These are phyloP conservation scores for Cryptoprocta ferox DNA, from an alignment of 2,797 vertebrate genomes.

Conservation along the genomic window DNA sequence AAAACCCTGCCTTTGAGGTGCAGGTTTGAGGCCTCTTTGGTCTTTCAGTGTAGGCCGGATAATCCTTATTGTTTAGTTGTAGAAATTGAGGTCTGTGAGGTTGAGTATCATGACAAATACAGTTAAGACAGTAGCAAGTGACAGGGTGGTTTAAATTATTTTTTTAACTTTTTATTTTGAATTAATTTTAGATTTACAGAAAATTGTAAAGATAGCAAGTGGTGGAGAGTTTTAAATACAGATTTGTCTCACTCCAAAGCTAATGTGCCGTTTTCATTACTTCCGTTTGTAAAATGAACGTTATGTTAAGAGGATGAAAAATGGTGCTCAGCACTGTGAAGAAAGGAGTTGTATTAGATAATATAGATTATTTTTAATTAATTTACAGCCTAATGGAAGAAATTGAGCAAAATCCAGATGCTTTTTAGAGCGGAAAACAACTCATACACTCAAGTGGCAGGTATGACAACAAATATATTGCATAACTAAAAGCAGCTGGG, in stretches of 20 bases:
- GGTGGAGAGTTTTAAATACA: constrained; percentile 39
- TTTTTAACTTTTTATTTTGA: constrained; percentile 8
- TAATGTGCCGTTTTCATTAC: neutral
- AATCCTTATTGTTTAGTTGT: neutral
- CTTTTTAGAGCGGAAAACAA: neutral
- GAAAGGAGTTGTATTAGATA: neutral
- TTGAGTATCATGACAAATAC: neutral
- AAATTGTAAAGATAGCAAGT: neutral
- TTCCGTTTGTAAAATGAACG: constrained; percentile 33
- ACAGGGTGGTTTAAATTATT: neutral
- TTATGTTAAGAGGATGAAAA: constrained; percentile 17
- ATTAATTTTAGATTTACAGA: constrained; percentile 44
- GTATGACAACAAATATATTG: constrained; percentile 43
- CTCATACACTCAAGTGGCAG: neutral
- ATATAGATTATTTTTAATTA: constrained; percentile 22
- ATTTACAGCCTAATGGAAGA: neutral
- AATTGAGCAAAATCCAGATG: constrained; percentile 26
- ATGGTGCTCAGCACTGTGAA: neutral
- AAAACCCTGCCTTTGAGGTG: neutral
- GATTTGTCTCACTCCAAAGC: neutral
- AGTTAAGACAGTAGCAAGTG: neutral
- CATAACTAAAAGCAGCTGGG: constrained; percentile 55
- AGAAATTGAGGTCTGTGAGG: neutral
- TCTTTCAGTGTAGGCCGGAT: neutral
- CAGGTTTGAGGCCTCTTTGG: neutral